Evolutionary conservation across 1,140 invertebrate genomes (phyloP), one percentile per base, ranked within the genome.

Genomic region (Anthonomus grandis): DNA sequence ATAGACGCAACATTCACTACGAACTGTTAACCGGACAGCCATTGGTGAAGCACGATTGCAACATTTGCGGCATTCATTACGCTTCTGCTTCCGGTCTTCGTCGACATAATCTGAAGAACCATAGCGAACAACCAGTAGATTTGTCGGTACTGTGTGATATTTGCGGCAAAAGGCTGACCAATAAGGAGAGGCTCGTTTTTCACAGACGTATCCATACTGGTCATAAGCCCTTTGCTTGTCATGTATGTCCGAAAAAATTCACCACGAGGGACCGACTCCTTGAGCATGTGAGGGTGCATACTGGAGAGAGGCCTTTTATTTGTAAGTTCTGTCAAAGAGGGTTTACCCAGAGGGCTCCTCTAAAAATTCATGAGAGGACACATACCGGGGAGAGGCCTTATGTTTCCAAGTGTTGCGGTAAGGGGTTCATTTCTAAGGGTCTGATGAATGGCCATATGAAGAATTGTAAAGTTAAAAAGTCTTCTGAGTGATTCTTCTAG

Each of bases 161-260:
- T 48, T 76, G 74, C 54, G 70, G 69, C 4, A 74, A 73, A 51
- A 65, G 63, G 39, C 67, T 75, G 24, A 68, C 70, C 1, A 70
- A 70, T 46, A 67, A 68, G 23, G 67, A 70, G 36, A n/a, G n/a
- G n/a, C 74, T 89, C 42, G 86, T 85, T 68, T 84, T 85, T 63
- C 86, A 89, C 62, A 70, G 82, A 31, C 73, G 85, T 15, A 86
- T 86, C 15, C 86, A 90, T 59, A 84, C 82, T 0, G 86, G 85
- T 0, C 83, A 87, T 58, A 87, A 87, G 42, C 86, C 87, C n/a
- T 85, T 84, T 59, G 80, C 83, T 0, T 90, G 88, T 65, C 80
- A 82, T 22, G 71, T 80, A 1, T 87, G 85, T 62, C 79, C 80
- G 1, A 84, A 86, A 72, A 77, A 78, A 0, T 87, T 86, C 62